Evolutionary conservation across 2,113 vertebrate genomes (phyloP), one percentile per base, ranked within the genome.

Genomic region (Clarias batrachus): DNA sequence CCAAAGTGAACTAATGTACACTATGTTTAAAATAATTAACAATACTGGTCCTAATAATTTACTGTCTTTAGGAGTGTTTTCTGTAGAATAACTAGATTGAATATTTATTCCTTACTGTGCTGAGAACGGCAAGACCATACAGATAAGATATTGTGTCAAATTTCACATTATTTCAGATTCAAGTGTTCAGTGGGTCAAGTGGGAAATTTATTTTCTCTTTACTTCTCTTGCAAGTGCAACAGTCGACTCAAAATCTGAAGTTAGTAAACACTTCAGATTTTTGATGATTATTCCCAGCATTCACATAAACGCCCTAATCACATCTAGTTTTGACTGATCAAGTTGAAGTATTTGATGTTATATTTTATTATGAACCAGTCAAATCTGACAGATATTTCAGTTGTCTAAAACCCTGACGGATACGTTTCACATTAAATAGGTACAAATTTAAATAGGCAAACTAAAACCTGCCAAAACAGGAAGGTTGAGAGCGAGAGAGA

Each of bases 401-500:
- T 48, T 41, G 41, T 41, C 41, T 5, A 41, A 41, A 41, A 41
- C 41, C 41, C 41, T 41, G 41, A 41, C 6, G 41, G 41, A 41
- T 41, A 41, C 3, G 6, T 41, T 41, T 41, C 41, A 48, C 41
- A 48, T 48, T 14, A n/a, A n/a, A 65, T n/a, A 11, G 10, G 30
- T 33, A 33, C 30, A 33, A 33, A 63, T 23, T n/a, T 1, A 65
- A 66, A 66, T 14, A 66, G 1, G 12, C 48, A 41, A 66, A 1
- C 16, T n/a, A n/a, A n/a, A n/a, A n/a, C n/a, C n/a, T n/a, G n/a
- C n/a, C n/a, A n/a, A n/a, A n/a, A 11, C 52, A 79, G 76, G n/a
- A 78, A 27, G 48, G 74, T 27, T 16, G 37, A 60, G 10, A 4
- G 52, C 57, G 27, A 66, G 68, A 86, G 88, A 25, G 82, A 85